phyloP scores from a whole-genome alignment of 2,888 invertebrate species.

The Dicyrtoma fusca region DNA sequence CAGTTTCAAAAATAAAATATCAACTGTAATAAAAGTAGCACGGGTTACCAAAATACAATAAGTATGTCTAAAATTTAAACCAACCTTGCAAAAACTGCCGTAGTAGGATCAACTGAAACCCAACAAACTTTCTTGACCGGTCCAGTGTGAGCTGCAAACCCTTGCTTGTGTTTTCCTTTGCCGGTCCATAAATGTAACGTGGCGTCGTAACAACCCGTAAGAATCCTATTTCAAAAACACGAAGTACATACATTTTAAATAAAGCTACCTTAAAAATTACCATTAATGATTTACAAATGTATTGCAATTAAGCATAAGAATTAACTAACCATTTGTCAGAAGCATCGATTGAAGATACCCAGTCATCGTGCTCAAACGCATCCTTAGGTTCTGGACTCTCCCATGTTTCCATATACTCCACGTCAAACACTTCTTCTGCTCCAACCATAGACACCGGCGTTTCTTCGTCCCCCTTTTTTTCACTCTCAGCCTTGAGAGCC shows the following conservation, averaged over 20 bases:
- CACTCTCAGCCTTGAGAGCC: slow-evolving; percentile 66
- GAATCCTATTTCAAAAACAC: slow-evolving; percentile 67
- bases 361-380: slow-evolving; percentile 92
- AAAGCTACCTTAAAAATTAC: slow-evolving; percentile 11
- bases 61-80: not conserved
- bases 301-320: slow-evolving; percentile 17
- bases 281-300: slow-evolving; percentile 4
- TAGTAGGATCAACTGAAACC: slow-evolving; percentile 71
- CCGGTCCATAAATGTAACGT: slow-evolving; percentile 87
- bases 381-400: slow-evolving; percentile 92
- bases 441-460: slow-evolving; percentile 62
- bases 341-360: slow-evolving; percentile 88
- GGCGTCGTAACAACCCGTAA: slow-evolving; percentile 92
- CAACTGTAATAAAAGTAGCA: not conserved
- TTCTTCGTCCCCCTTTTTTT: slow-evolving; percentile 27
- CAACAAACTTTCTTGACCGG: slow-evolving; percentile 87
- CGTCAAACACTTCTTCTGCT: slow-evolving; percentile 80
- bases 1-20: slow-evolving; percentile 36
- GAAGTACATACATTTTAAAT: not conserved
- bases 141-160: slow-evolving; percentile 83
- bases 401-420: slow-evolving; percentile 89
- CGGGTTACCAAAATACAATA: too few relatives aligned
- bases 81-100: slow-evolving; percentile 73
- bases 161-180: slow-evolving; percentile 79
- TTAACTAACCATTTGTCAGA: slow-evolving; percentile 68